Percentiles rank a stretch among this genome's conserved stretches.
Evolutionary conservation across 2,888 invertebrate species (phyloP).

Genomic region (Dryocosmus kuriphilus): DNA sequence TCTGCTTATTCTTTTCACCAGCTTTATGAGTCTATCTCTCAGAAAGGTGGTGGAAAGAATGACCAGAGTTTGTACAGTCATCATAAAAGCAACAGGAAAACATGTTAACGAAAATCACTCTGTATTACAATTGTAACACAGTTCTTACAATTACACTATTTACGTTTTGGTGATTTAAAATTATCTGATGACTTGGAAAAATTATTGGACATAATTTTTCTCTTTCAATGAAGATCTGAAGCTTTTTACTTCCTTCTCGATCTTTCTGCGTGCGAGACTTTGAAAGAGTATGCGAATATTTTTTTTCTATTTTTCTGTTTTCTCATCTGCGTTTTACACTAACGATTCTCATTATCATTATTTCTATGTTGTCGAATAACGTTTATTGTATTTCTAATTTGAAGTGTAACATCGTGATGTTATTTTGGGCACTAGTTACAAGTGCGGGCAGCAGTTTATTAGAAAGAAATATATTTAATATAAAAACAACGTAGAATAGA

Average conservation of each 20-base stretch:
- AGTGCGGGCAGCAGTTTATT: conserved; percentile 50
- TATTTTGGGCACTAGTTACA: conserved; percentile 72
- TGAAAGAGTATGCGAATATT: conserved; percentile 18
- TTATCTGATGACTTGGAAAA: conserved; percentile 20
- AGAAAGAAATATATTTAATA: conserved; percentile 49
- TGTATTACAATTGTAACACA: no score
- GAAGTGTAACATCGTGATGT: conserved; percentile 72
- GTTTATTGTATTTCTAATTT: conserved; percentile 68
- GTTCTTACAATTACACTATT: no score
- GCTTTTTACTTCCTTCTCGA: conserved; percentile 31
- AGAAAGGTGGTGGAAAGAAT: no score
- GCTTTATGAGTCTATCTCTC: no score
- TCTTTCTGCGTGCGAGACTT: conserved; percentile 10
- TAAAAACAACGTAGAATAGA: no score
- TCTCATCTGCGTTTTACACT: no score
- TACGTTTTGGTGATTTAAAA: conserved; percentile 2
- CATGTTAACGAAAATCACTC: no score
- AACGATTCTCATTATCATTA: conserved; percentile 55
- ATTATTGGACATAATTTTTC: not conserved
- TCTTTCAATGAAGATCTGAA: conserved; percentile 6
- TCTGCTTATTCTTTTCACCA: no score
- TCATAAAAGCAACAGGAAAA: no score
- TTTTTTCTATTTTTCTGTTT: conserved; percentile 61
- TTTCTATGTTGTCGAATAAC: no score
- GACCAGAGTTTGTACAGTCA: no score